phyloP scores from a whole-genome alignment of 2,113 vertebrate species.

The Centrocercus urophasianus region DNA sequence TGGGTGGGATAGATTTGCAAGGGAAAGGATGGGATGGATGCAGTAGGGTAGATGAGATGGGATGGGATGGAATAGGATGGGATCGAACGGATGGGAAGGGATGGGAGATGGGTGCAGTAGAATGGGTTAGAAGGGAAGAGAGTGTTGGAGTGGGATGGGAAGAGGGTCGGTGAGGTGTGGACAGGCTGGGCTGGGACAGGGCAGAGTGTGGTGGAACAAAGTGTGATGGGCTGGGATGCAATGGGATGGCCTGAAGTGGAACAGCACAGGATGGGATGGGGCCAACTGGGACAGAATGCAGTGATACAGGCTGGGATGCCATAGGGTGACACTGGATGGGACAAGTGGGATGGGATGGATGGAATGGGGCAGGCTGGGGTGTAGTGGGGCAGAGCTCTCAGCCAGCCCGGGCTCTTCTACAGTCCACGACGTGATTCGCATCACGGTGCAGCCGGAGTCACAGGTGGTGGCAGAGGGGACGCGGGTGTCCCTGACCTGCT shows the following conservation, averaged over 20 bases:
- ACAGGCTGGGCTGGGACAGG: background rate
- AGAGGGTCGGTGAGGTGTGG: background rate
- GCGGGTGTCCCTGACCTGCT: conserved; percentile 77
- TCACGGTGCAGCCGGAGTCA: conserved; percentile 79
- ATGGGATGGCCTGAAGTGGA: background rate
- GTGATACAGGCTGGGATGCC: background rate
- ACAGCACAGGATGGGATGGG: too few species aligned
- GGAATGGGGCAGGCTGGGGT: background rate
- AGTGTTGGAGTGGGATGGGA: too few species aligned
- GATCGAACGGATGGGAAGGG: too few species aligned
- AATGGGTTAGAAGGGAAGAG: too few species aligned
- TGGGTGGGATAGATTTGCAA: too few species aligned
- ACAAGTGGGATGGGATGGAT: background rate
- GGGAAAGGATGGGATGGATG: background rate
- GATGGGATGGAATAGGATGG: too few species aligned
- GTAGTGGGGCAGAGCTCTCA: background rate
- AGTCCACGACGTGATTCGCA: conserved; percentile 76
- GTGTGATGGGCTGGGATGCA: background rate
- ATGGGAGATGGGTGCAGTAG: too few species aligned
- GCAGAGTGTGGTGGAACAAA: background rate
- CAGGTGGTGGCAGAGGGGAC: conserved; percentile 68
- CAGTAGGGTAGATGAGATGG: too few species aligned
- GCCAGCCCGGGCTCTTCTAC: background rate
- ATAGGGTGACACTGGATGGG: background rate
- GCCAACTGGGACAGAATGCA: background rate